Percentiles rank a stretch among this genome's conserved stretches.
Conservation (phyloP, 2,113 vertebrate species). For the Trichechus manatus region DNA sequence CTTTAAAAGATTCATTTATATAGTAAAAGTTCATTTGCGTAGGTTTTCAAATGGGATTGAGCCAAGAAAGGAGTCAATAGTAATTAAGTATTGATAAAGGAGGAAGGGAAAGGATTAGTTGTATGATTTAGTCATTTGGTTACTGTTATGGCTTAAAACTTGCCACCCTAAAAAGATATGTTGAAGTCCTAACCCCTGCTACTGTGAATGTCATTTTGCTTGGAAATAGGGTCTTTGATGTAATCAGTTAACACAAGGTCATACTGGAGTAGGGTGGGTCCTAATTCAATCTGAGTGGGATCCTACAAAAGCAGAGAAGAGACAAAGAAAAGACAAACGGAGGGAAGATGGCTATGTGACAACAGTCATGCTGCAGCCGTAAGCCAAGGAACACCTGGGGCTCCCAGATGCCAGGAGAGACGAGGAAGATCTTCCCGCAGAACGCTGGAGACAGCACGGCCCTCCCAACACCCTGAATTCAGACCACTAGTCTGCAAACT, state of each 20-base stretch:
- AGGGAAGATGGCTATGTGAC: neutral
- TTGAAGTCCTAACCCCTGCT: neutral
- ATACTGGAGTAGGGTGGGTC: neutral
- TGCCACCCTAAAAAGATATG: neutral
- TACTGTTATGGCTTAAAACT: neutral
- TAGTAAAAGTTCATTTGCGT: constrained; percentile 23
- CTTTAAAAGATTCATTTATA: constrained; percentile 49
- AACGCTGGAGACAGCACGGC: neutral
- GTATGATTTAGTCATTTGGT: neutral
- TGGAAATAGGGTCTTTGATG: neutral
- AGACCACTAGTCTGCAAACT: neutral
- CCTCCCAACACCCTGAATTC: neutral
- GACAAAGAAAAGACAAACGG: neutral
- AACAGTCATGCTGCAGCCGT: neutral
- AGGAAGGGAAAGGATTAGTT: neutral
- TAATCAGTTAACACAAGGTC: neutral
- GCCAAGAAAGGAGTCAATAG: constrained; percentile 34
- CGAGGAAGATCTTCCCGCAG: neutral
- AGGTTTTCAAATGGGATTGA: constrained; percentile 3
- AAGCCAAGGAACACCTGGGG: neutral
- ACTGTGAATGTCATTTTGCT: neutral
- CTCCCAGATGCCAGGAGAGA: neutral
- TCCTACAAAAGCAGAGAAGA: neutral
- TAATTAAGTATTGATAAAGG: constrained; percentile 62
- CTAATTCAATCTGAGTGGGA: neutral